Base-by-base conservation (phyloP, 92 coral and sea anemone species). In the Epizoanthus illoricatus region DNA sequence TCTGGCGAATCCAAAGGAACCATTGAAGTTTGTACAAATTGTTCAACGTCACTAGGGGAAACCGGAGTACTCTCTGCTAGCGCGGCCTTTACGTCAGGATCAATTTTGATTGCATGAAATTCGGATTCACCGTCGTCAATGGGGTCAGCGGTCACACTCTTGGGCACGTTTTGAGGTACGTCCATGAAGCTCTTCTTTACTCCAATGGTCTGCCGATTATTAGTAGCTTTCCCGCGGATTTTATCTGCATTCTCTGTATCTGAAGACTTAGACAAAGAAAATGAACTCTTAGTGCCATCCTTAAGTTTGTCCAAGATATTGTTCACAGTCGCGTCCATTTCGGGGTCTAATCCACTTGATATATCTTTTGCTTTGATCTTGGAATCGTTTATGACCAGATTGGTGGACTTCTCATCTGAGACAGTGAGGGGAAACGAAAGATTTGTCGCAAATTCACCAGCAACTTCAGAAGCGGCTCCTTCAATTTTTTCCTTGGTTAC, bases 361-460 rank as follows among this genome's bases (percentile, higher is more conserved):
- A 45, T 87, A 61, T 80, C 65, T 0, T 69, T 74, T 52, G 36
- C 80, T 42, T 70, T 62, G 18, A 42, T 81, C 13, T 81, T 85
- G 64, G 89, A 62, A 65, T 73, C 85, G 16, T 79, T 76, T 21
- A 88, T 86, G 18, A 84, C 56, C 60, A 76, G 52, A 58, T 85
- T 74, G 28, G 86, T 68, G 20, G 81, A 86, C 55, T 85, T 86
- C 20, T 72, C 65, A 54, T 88, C 92, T 21, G 97, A 88, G 71
- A 92, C 86, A 36, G 94, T 90, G 7, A 92, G 66, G 0, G 97
- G 97, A 69, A 92, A 92, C 13, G 97, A 87, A 16, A 92, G 92
- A 45, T 93, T 90, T 20, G 91, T 88, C 55, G 83, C 83, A 67
- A 93, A 90, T 24, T 62, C 69, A 23, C 42, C 80, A n/a, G 69